Evolutionary conservation across 2,797 vertebrate species (phyloP).

Genomic region (Sardinella longiceps): DNA sequence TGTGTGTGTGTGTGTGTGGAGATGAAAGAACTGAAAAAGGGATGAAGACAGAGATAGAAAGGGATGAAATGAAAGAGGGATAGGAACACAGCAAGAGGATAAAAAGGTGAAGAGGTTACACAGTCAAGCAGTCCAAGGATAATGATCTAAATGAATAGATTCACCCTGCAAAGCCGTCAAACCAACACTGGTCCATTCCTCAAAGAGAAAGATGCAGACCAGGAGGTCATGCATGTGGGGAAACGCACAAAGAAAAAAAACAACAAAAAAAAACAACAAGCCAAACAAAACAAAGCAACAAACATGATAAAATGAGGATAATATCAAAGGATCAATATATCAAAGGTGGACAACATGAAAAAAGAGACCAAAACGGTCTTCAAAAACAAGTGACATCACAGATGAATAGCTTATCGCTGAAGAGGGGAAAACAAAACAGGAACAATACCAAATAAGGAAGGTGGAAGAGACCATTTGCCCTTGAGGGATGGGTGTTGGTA

Average conservation of each 20-base stretch:
- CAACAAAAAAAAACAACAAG: not conserved
- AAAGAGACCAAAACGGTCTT: too few relatives aligned
- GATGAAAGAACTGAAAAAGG: not conserved
- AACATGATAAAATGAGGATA: not conserved
- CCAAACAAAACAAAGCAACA: not conserved
- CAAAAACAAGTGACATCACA: not conserved
- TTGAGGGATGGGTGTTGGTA: not conserved
- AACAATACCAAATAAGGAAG: conserved; percentile 5
- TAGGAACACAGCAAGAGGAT: not conserved
- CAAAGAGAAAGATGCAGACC: not conserved
- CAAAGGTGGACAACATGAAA: not conserved
- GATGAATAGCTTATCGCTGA: not conserved
- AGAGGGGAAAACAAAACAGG: not conserved
- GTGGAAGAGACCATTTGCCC: not conserved
- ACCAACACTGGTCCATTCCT: not conserved
- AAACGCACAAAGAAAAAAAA: too few relatives aligned
- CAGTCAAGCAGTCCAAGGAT: not conserved
- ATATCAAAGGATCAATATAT: not conserved
- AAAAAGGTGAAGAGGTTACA: not conserved
- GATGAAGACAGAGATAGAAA: not conserved
- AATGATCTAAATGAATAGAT: not conserved
- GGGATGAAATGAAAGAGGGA: not conserved
- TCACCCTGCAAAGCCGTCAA: not conserved
- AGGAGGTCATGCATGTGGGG: not conserved
- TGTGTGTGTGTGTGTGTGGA: not conserved